A percentile compares a stretch with the other conserved stretches of the same genome.
phyloP scores from a whole-genome alignment of 2,888 invertebrate genomes.

The Cepaea hortensis region DNA sequence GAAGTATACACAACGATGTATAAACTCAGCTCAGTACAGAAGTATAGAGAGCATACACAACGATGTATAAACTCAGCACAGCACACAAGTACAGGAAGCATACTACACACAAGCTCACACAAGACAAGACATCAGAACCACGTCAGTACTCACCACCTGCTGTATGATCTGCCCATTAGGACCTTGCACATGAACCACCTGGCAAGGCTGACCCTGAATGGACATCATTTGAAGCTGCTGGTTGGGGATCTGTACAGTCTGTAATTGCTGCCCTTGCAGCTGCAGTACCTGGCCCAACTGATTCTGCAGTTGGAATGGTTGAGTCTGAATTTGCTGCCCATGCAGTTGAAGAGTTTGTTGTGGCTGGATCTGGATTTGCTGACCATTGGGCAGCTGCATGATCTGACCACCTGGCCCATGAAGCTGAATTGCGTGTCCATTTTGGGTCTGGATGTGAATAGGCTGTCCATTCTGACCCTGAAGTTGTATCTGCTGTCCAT shows the following conservation, averaged over 20 bases:
- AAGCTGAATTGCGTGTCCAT: conserved; percentile 51
- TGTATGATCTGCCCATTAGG: conserved; percentile 50
- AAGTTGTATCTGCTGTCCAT: conserved; percentile 50
- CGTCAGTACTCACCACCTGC: conserved; percentile 37
- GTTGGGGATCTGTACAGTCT: conserved; percentile 30
- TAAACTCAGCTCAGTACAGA: no score
- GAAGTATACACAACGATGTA: no score
- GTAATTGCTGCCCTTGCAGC: conserved; percentile 42
- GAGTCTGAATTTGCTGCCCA: conserved; percentile 37
- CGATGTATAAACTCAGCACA: neutral
- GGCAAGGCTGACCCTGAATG: conserved; percentile 51
- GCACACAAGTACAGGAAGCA: neutral
- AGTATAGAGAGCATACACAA: neutral
- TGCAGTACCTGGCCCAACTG: conserved; percentile 42
- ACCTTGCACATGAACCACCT: conserved; percentile 46
- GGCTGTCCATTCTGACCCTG: conserved; percentile 46
- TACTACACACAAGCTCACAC: no score
- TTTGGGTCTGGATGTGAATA: conserved; percentile 49
- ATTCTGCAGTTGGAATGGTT: conserved; percentile 43
- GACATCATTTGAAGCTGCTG: conserved; percentile 50
- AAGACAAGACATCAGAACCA: no score
- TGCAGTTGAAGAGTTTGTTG: conserved; percentile 40
- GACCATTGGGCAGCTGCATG: conserved; percentile 35
- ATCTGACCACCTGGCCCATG: conserved; percentile 44
- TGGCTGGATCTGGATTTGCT: conserved; percentile 41